These are phyloP conservation scores for Emys orbicularis DNA, from an alignment of 2,797 vertebrate genomes.

Conservation along the genomic window DNA sequence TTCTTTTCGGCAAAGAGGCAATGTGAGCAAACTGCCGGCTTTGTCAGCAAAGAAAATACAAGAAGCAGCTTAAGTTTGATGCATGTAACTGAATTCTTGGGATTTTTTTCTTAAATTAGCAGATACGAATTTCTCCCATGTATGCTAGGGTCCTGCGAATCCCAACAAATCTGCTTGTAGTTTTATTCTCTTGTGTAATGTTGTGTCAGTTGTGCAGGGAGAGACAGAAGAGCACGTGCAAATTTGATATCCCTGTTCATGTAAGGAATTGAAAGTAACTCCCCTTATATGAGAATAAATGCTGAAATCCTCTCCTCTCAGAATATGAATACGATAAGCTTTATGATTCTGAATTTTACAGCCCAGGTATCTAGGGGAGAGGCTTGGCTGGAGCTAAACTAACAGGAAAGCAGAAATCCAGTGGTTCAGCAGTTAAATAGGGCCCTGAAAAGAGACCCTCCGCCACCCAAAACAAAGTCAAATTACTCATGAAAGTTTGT, in stretches of 20 bases:
- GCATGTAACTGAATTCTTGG: constrained; percentile 1
- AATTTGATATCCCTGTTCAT: background rate
- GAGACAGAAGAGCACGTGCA: background rate
- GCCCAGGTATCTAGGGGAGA: background rate
- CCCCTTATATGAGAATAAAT: background rate
- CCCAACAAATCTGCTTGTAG: background rate
- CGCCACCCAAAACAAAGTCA: background rate
- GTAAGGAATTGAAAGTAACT: background rate
- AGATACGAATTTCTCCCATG: constrained; percentile 5
- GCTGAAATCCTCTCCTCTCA: background rate
- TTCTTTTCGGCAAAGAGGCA: background rate
- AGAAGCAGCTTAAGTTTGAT: constrained; percentile 10
- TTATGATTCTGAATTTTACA: background rate
- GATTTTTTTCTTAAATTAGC: constrained; percentile 11
- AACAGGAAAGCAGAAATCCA: background rate
- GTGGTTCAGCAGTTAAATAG: background rate
- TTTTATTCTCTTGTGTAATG: background rate
- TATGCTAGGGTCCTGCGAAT: background rate
- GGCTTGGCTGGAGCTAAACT: background rate
- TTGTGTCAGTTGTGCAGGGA: background rate
- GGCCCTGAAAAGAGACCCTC: background rate
- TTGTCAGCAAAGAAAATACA: constrained; percentile 20
- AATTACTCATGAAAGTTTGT: accelerated
- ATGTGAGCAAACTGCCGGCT: background rate
- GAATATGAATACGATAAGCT: background rate